phyloP scores from a whole-genome alignment of 1,140 invertebrate genomes.

The Nautilus pompilius region DNA sequence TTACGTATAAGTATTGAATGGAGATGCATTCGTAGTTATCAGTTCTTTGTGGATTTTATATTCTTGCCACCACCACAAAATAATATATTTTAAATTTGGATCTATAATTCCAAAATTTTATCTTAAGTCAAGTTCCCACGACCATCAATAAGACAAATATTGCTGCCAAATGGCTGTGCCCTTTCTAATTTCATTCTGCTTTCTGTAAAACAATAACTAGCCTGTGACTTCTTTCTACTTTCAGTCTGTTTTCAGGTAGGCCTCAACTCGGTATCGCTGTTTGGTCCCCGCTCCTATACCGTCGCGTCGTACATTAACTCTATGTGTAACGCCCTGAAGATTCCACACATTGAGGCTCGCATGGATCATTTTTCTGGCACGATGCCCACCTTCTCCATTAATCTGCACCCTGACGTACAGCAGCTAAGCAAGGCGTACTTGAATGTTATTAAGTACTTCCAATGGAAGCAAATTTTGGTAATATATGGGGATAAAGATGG shows the following conservation, averaged over 20 bases:
- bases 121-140: no score
- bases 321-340: constrained; percentile 81
- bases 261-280: constrained; percentile 81
- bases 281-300: constrained; percentile 80
- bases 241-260: constrained; percentile 84
- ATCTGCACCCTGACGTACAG: constrained; percentile 34
- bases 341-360: constrained; percentile 81
- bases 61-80: no score
- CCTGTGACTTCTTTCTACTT: constrained; percentile 15
- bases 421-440: constrained; percentile 32
- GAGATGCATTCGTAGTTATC: no score
- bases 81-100: no score
- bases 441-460: constrained; percentile 36
- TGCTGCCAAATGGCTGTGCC: no score
- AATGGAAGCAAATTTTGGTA: constrained; percentile 37
- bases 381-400: constrained; percentile 31
- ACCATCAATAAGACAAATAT: no score
- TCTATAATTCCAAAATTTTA: no score
- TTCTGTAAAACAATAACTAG: background rate
- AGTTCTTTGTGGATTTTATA: no score
- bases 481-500: constrained; percentile 34
- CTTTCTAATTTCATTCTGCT: no score
- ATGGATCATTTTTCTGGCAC: constrained; percentile 54
- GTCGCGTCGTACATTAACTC: constrained; percentile 83
- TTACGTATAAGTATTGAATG: no score